Evolutionary conservation across 2,113 vertebrate species (phyloP).

Genomic region (Potamarius usumacintae): DNA sequence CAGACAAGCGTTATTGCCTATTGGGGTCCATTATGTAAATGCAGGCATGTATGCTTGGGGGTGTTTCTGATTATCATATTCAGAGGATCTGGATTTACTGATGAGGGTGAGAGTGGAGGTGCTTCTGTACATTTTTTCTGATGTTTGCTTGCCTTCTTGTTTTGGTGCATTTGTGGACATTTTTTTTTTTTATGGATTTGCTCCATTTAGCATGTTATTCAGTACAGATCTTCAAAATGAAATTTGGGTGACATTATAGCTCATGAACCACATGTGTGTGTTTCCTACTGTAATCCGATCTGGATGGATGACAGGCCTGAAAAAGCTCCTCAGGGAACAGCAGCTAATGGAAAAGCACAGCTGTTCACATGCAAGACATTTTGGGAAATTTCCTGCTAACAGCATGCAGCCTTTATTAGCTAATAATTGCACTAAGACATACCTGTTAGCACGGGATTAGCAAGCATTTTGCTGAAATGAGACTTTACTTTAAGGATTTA

Average conservation of each 20-base stretch:
- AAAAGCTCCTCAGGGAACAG: background rate
- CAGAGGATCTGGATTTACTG: conserved; percentile 13
- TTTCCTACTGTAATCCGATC: conserved; percentile 27
- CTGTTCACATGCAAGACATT: background rate
- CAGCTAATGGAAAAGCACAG: conserved; percentile 2
- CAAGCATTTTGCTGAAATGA: background rate
- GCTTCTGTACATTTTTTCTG: background rate
- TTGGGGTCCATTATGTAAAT: conserved; percentile 6
- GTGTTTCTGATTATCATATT: conserved; percentile 27
- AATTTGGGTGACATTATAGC: conserved; percentile 1
- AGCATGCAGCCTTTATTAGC: background rate
- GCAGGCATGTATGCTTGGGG: conserved; percentile 8
- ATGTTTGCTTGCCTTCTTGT: background rate
- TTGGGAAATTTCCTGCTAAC: background rate
- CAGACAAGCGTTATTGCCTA: conserved; percentile 5
- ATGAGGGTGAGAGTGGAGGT: conserved; percentile 7
- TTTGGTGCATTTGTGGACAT: background rate
- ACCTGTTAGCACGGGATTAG: conserved; percentile 13
- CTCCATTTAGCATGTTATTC: background rate
- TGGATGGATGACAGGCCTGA: background rate
- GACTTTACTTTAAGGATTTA: conserved; percentile 1
- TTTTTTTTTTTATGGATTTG: background rate
- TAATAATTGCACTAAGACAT: background rate
- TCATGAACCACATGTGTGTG: background rate
- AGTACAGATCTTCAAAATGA: background rate